These are phyloP conservation scores for Elgaria multicarinata DNA, from an alignment of 2,113 vertebrate genomes.

Conservation along the genomic window DNA sequence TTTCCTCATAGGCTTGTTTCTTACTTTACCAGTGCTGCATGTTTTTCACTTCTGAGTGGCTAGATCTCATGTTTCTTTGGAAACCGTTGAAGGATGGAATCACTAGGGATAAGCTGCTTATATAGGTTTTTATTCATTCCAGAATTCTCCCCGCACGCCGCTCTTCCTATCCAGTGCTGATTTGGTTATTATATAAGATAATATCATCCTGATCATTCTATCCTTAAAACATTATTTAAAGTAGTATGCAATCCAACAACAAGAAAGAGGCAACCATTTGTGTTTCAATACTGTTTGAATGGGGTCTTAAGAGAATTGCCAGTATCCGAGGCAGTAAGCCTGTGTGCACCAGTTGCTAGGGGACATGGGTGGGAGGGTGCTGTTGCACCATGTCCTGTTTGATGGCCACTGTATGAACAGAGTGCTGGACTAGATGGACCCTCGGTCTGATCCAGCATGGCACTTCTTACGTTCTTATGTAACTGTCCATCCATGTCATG, in stretches of 20 bases:
- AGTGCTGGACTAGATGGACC: too few relatives aligned
- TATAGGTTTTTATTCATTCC: not conserved
- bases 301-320: not conserved
- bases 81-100: not conserved
- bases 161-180: not conserved
- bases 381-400: too few relatives aligned
- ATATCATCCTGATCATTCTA: not conserved
- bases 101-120: not conserved
- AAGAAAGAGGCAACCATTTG: not conserved
- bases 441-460: too few relatives aligned
- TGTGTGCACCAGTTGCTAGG: too few relatives aligned
- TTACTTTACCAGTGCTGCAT: not conserved
- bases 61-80: not conserved
- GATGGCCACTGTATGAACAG: too few relatives aligned
- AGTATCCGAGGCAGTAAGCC: too few relatives aligned
- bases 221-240: not conserved
- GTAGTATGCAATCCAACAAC: not conserved
- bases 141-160: not conserved
- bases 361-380: too few relatives aligned
- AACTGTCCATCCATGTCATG: not conserved
- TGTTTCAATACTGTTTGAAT: not conserved
- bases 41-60: not conserved
- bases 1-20: not conserved
- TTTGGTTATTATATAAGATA: not conserved
- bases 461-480: too few relatives aligned